Conservation (phyloP, 2,113 vertebrate species). For the Triplophysa dalaica region DNA sequence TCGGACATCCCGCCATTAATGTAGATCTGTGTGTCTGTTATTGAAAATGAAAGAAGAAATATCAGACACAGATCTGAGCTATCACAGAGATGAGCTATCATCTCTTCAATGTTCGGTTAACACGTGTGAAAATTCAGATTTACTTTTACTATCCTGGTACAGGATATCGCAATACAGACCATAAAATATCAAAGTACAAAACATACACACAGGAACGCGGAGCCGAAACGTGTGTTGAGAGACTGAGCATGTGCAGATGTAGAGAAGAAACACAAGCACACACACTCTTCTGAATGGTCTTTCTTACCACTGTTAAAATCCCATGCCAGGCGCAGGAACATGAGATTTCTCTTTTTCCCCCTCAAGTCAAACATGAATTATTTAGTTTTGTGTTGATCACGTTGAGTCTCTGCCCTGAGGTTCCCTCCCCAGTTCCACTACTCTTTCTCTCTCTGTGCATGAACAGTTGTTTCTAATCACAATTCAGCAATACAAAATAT, state of each 20-base stretch:
- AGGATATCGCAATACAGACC: background rate
- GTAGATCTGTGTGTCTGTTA: too few relatives aligned
- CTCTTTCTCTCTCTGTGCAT: constrained; percentile 9
- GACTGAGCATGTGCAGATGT: constrained; percentile 1
- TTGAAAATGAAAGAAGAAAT: too few relatives aligned
- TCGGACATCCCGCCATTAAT: too few relatives aligned
- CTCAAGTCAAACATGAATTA: constrained; percentile 72
- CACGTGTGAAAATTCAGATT: background rate
- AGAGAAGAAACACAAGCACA: constrained; percentile 60
- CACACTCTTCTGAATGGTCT: constrained; percentile 54
- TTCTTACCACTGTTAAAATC: constrained; percentile 60
- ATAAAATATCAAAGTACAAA: background rate
- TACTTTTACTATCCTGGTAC: background rate
- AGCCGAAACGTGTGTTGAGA: background rate
- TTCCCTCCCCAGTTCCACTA: constrained; percentile 56
- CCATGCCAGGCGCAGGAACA: constrained; percentile 57
- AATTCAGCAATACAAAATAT: constrained; percentile 16
- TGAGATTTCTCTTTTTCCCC: constrained; percentile 62
- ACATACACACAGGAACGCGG: background rate
- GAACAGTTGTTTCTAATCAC: background rate
- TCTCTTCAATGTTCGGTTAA: background rate
- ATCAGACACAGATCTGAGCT: too few relatives aligned
- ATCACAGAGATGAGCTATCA: too few relatives aligned
- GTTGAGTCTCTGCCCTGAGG: constrained; percentile 59
- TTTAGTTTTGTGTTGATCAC: constrained; percentile 70